Conservation (phyloP, 1,140 invertebrate genomes). For the Eriocheir sinensis region DNA sequence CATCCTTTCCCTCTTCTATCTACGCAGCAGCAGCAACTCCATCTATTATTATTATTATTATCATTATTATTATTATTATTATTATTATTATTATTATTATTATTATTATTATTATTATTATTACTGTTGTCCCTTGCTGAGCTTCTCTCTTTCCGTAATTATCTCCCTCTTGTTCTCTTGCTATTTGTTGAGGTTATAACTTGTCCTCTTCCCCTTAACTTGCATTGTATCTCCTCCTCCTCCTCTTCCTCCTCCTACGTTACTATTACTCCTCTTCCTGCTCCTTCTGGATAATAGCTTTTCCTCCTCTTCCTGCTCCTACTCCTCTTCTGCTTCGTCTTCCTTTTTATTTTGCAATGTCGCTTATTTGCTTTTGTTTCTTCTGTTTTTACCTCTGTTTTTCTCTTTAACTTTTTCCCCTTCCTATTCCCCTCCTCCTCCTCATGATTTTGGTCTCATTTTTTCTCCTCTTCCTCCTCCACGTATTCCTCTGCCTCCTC, state of each 20-base stretch:
- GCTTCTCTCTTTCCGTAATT: too few relatives aligned
- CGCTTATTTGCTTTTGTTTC: not conserved
- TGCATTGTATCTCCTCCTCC: too few relatives aligned
- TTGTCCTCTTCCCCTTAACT: too few relatives aligned
- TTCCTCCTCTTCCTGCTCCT: too few relatives aligned
- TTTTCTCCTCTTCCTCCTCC: not conserved
- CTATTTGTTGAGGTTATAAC: too few relatives aligned
- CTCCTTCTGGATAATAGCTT: too few relatives aligned
- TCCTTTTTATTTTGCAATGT: not conserved
- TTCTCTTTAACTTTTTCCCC: not conserved
- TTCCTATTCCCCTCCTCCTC: not conserved
- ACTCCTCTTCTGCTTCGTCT: too few relatives aligned
- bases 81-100: not conserved
- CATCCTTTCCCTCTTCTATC: not conserved
- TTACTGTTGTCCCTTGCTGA: not conserved
- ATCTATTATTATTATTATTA: slow-evolving; percentile 13
- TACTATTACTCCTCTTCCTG: too few relatives aligned
- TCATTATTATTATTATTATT: slow-evolving; percentile 42
- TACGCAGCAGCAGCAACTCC: not conserved
- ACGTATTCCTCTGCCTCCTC: not conserved
- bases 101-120: not conserved
- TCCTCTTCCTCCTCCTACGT: too few relatives aligned
- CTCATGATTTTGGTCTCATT: not conserved
- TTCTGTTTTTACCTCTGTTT: not conserved
- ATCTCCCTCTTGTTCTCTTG: too few relatives aligned